Conservation (phyloP, 2,888 invertebrate species). For the Acrobeloides nanus region DNA sequence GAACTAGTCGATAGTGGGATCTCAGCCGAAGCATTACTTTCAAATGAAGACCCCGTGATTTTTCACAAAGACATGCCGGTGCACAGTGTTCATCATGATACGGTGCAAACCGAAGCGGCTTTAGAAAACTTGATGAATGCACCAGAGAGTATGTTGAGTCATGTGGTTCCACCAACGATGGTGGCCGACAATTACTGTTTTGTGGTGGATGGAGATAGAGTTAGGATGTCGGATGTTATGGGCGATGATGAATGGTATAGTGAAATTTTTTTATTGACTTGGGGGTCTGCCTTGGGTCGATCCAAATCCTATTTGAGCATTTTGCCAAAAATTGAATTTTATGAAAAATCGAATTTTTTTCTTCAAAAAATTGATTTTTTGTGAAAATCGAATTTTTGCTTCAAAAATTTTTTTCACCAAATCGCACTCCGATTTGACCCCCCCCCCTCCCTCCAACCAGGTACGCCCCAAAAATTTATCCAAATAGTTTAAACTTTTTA, state of each 20-base stretch:
- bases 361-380: too few species aligned
- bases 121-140: conserved; percentile 52
- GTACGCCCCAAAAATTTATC: not conserved
- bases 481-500: not conserved
- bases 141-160: conserved; percentile 45
- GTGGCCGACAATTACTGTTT: conserved; percentile 54
- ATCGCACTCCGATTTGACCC: too few species aligned
- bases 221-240: conserved; percentile 49
- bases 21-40: conserved; percentile 43
- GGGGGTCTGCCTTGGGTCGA: too few species aligned
- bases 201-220: conserved; percentile 51
- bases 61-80: conserved; percentile 49
- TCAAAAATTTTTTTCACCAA: too few species aligned
- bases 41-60: conserved; percentile 47
- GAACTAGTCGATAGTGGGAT: conserved; percentile 47
- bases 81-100: conserved; percentile 52
- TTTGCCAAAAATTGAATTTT: too few species aligned
- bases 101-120: conserved; percentile 53
- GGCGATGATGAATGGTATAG: conserved; percentile 53
- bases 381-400: too few species aligned
- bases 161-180: conserved; percentile 45
- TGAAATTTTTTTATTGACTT: too few species aligned
- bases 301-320: too few species aligned
- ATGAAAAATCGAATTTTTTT: too few species aligned
- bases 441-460: too few species aligned